phyloP scores from a whole-genome alignment of 1,140 invertebrate genomes.

The Calycopis cecrops region DNA sequence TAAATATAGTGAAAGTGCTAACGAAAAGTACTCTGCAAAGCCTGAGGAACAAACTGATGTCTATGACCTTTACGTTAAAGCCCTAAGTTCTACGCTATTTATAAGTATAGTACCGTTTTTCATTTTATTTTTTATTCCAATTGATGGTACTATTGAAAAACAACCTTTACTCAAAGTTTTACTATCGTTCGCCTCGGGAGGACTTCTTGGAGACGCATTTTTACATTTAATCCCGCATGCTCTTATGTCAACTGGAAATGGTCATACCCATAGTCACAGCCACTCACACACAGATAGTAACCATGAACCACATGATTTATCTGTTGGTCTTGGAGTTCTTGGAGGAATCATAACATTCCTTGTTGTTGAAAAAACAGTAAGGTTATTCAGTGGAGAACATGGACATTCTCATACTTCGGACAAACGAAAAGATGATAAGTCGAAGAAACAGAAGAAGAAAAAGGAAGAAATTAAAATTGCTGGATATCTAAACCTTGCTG shows the following conservation, averaged over 20 bases:
- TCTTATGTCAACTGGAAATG: conserved; percentile 75
- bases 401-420: conserved; percentile 73
- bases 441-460: conserved; percentile 65
- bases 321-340: conserved; percentile 92
- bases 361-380: conserved; percentile 93
- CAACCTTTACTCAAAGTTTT: conserved; percentile 91
- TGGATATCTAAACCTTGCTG: conserved; percentile 95
- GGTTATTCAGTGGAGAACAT: conserved; percentile 90
- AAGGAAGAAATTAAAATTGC: conserved; percentile 89
- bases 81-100: conserved; percentile 90
- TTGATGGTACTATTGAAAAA: conserved; percentile 90
- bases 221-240: conserved; percentile 97
- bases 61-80: conserved; percentile 84
- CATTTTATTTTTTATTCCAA: conserved; percentile 94
- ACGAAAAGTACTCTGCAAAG: conserved; percentile 65
- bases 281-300: conserved; percentile 71
- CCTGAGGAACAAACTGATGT: conserved; percentile 52
- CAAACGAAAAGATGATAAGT: conserved; percentile 62
- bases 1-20: conserved; percentile 86
- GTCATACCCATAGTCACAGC: conserved; percentile 77
- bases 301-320: conserved; percentile 83
- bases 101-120: conserved; percentile 96
- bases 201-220: conserved; percentile 96
- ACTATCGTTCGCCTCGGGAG: conserved; percentile 95
- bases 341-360: conserved; percentile 94